Percentiles rank a stretch among this genome's conserved stretches.
These are phyloP conservation scores for Drosophila histrio DNA, from an alignment of 2,888 invertebrate species.

Conservation along the genomic window DNA sequence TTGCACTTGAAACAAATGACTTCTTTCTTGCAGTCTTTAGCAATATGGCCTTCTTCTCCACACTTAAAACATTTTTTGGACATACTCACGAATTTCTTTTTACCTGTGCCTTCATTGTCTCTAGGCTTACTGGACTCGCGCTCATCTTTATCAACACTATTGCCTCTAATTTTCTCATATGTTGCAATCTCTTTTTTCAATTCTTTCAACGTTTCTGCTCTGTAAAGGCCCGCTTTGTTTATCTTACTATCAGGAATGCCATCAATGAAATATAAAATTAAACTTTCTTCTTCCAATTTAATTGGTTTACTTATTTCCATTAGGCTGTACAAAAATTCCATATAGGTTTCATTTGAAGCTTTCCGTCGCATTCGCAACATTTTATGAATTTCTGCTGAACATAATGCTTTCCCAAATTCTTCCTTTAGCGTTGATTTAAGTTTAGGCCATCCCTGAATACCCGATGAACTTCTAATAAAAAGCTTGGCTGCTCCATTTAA, in stretches of 20 bases:
- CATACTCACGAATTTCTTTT: background rate
- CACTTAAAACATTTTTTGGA: too few species aligned
- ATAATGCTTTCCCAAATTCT: too few species aligned
- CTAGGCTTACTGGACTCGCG: background rate
- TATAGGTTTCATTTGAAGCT: too few species aligned
- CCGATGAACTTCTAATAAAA: too few species aligned
- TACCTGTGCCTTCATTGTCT: too few species aligned
- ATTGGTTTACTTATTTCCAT: background rate
- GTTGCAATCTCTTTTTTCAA: background rate
- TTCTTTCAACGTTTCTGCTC: background rate
- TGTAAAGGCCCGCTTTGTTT: background rate
- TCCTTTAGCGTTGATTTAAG: too few species aligned
- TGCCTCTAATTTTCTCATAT: background rate
- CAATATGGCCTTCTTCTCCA: too few species aligned
- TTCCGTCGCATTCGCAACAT: too few species aligned
- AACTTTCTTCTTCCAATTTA: background rate
- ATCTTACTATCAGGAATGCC: slow-evolving; percentile 1
- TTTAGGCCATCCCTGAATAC: background rate
- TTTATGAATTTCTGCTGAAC: too few species aligned
- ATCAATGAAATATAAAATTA: background rate
- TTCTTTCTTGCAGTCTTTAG: too few species aligned
- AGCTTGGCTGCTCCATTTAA: slow-evolving; percentile 2
- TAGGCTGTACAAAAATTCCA: background rate
- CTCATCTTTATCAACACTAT: too few species aligned
- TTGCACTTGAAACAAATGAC: background rate